These are phyloP conservation scores for Epinephelus fuscoguttatus DNA, from an alignment of 2,113 vertebrate genomes.

Conservation along the genomic window DNA sequence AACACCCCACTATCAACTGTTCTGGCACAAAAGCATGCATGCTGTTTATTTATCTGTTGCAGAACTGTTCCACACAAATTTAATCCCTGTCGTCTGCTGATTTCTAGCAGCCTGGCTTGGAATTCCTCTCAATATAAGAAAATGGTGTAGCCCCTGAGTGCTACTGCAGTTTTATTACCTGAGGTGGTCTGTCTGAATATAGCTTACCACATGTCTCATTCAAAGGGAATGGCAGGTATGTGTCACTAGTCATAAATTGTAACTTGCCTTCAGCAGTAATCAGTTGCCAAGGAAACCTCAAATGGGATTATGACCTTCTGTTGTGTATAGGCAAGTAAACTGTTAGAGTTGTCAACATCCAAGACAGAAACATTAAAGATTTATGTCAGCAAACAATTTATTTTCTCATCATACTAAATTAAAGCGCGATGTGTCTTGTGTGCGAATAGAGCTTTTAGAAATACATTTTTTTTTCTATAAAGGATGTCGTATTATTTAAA, in stretches of 20 bases:
- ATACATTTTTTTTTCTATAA: neutral
- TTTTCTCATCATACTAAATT: slow-evolving; percentile 71
- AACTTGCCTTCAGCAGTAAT: slow-evolving; percentile 80
- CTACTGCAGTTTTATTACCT: slow-evolving; percentile 80
- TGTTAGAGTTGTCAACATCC: slow-evolving; percentile 71
- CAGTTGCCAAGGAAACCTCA: slow-evolving; percentile 80
- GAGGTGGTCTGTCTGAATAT: slow-evolving; percentile 81
- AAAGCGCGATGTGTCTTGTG: slow-evolving; percentile 27
- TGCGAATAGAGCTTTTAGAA: slow-evolving; percentile 16
- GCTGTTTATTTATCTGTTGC: slow-evolving; percentile 58
- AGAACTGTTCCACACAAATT: slow-evolving; percentile 58
- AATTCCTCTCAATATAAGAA: slow-evolving; percentile 74
- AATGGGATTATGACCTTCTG: slow-evolving; percentile 82
- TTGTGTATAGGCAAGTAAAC: slow-evolving; percentile 68
- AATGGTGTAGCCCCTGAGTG: slow-evolving; percentile 72
- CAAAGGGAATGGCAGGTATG: slow-evolving; percentile 83
- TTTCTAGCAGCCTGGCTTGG: slow-evolving; percentile 71
- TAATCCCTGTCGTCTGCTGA: slow-evolving; percentile 67
- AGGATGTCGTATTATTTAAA: slow-evolving; percentile 13
- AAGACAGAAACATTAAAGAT: slow-evolving; percentile 71
- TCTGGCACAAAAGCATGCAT: slow-evolving; percentile 46
- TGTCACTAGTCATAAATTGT: slow-evolving; percentile 81
- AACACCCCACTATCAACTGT: slow-evolving; percentile 17
- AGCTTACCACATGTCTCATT: slow-evolving; percentile 82
- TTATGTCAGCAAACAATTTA: slow-evolving; percentile 69